Conservation (phyloP, 2,888 invertebrate genomes). For the Limnephilus auricula region DNA sequence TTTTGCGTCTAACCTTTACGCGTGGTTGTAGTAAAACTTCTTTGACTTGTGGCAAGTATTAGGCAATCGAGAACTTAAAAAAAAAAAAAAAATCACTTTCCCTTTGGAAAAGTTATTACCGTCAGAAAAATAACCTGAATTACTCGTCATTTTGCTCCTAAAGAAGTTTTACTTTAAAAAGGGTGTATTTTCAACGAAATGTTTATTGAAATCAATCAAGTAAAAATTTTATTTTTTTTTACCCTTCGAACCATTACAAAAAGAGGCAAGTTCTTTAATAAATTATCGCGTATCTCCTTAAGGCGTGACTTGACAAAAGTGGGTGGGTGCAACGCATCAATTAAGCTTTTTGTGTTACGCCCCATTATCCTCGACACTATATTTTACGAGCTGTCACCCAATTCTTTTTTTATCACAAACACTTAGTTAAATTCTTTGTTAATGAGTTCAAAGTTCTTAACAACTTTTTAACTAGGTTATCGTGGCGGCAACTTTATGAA, state of each 20-base stretch:
- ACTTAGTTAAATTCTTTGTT: constrained; percentile 2
- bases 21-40: too few relatives aligned
- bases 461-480: background rate
- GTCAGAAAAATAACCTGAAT: too few relatives aligned
- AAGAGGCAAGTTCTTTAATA: background rate
- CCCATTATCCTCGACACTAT: background rate
- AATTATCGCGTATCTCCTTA: background rate
- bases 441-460: background rate
- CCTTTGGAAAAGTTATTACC: too few relatives aligned
- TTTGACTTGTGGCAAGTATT: too few relatives aligned
- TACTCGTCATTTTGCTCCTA: too few relatives aligned
- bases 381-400: background rate
- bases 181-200: too few relatives aligned
- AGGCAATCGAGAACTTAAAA: too few relatives aligned
- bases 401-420: background rate
- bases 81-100: too few relatives aligned
- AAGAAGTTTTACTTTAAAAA: too few relatives aligned
- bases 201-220: background rate
- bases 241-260: background rate
- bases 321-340: background rate
- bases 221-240: background rate
- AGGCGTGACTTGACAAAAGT: background rate
- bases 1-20: too few relatives aligned
- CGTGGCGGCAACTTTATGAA: background rate
- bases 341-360: background rate